Evolutionary conservation across 1,140 invertebrate species (phyloP).

Genomic region (Drosophila arizonae): DNA sequence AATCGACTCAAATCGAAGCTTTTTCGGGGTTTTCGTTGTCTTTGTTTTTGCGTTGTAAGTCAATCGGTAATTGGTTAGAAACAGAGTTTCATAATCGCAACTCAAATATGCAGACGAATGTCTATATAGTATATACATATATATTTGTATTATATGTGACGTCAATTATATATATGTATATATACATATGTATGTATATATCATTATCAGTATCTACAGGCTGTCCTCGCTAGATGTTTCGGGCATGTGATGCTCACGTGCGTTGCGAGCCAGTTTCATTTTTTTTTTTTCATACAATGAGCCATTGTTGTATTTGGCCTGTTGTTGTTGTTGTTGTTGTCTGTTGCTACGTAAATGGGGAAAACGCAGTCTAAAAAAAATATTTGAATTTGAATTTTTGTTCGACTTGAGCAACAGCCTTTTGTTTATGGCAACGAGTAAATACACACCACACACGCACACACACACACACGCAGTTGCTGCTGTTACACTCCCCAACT

Average conservation of each 20-base stretch:
- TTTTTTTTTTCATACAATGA: conserved; percentile 35
- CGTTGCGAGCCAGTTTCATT: conserved; percentile 36
- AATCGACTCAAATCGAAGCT: background rate
- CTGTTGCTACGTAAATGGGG: conserved; percentile 36
- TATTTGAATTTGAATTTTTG: conserved; percentile 58
- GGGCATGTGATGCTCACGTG: conserved; percentile 75
- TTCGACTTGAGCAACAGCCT: conserved; percentile 71
- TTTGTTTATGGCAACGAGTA: conserved; percentile 61
- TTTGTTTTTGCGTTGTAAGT: conserved; percentile 45
- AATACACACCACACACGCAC: conserved; percentile 28
- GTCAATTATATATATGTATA: background rate
- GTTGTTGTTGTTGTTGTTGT: conserved; percentile 9
- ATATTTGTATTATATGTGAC: background rate
- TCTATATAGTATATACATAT: too few species aligned
- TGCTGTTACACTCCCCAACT: conserved; percentile 32
- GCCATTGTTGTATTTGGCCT: conserved; percentile 36
- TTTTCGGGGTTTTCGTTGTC: background rate
- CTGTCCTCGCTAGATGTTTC: conserved; percentile 58
- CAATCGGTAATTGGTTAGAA: conserved; percentile 72
- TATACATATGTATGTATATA: too few species aligned
- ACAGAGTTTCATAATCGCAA: conserved; percentile 54
- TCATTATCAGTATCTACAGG: conserved; percentile 33
- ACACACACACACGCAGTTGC: conserved; percentile 21
- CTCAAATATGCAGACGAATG: conserved; percentile 24
- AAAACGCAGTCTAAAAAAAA: conserved; percentile 37